phyloP scores from a whole-genome alignment of 2,797 vertebrate species.

The Dromococcyx pavoninus region DNA sequence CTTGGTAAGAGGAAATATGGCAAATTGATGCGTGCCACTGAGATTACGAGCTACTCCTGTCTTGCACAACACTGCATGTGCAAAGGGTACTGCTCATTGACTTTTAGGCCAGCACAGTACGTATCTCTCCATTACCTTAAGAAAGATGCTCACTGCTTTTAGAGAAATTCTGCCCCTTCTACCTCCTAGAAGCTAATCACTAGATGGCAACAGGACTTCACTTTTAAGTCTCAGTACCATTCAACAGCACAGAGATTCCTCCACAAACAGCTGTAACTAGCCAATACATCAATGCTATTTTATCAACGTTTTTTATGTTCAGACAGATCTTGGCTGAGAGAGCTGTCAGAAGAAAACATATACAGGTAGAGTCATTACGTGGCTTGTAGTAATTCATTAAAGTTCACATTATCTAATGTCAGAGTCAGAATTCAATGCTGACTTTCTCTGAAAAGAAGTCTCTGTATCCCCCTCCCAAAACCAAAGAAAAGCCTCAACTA shows the following conservation, averaged over 20 bases:
- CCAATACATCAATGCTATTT: background rate
- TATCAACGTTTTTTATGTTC: background rate
- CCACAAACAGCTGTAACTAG: background rate
- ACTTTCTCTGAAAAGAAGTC: background rate
- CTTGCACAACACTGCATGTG: background rate
- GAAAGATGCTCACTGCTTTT: background rate
- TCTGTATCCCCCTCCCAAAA: background rate
- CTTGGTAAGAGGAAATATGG: background rate
- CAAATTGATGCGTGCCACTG: background rate
- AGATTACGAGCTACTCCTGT: background rate
- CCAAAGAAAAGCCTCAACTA: background rate
- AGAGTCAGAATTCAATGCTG: background rate
- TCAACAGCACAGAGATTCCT: background rate
- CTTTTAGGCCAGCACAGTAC: background rate
- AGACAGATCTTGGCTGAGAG: background rate
- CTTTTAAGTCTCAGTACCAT: background rate
- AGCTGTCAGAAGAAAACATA: background rate
- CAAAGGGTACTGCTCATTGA: background rate
- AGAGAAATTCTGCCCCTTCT: background rate
- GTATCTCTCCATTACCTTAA: background rate
- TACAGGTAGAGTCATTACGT: background rate
- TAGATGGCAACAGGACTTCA: constrained; percentile 61
- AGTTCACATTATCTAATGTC: background rate
- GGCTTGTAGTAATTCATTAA: background rate
- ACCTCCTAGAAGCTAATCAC: constrained; percentile 41